Conservation (phyloP, 2,888 invertebrate species). For the Lomographa bimaculata region DNA sequence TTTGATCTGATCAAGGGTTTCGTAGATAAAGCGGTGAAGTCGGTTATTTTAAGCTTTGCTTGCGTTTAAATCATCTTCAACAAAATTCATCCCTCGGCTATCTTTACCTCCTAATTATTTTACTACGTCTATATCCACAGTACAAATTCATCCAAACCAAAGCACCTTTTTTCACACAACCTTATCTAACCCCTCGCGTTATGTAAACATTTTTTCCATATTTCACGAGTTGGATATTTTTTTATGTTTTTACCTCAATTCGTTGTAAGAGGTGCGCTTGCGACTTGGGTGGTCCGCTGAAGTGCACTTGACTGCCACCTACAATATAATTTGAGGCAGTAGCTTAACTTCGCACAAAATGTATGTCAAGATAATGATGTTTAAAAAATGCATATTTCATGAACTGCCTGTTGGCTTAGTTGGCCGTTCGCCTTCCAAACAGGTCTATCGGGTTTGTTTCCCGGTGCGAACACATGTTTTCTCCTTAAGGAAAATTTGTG, state of each 20-base stretch:
- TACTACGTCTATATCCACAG: conserved; percentile 9
- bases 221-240: conserved; percentile 31
- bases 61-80: too few species aligned
- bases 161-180: conserved; percentile 31
- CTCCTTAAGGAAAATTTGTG: too few species aligned
- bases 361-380: too few species aligned
- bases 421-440: too few species aligned
- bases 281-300: conserved; percentile 55
- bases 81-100: conserved; percentile 8
- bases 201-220: conserved; percentile 32
- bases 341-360: conserved; percentile 5
- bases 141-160: conserved; percentile 27
- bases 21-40: too few species aligned
- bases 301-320: conserved; percentile 50
- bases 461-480: too few species aligned
- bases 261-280: conserved; percentile 41
- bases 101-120: conserved; percentile 10
- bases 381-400: too few species aligned
- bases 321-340: conserved; percentile 17
- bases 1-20: too few species aligned
- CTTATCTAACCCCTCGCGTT: conserved; percentile 23
- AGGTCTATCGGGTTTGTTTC: too few species aligned
- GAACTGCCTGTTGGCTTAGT: too few species aligned
- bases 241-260: conserved; percentile 51
- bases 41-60: too few species aligned